Evolutionary conservation across 2,113 vertebrate genomes (phyloP), one percentile per base, ranked within the genome.

Genomic region (Chaetops frenatus): DNA sequence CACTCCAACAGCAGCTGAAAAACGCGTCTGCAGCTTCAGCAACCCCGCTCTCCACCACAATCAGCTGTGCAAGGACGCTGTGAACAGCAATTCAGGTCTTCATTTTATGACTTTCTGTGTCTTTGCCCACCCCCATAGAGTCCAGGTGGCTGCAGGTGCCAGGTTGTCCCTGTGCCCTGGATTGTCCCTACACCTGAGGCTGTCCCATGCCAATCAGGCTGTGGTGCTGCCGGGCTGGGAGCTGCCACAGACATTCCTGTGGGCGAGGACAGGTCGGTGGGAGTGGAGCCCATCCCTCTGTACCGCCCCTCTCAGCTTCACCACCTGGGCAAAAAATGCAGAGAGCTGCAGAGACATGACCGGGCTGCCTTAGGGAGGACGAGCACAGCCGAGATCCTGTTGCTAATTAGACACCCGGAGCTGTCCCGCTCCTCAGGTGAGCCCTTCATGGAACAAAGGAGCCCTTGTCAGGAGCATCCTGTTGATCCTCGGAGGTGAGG

Each of bases 331-430:
- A 72, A 90, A 94, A 72, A 72, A 90, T 80, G 24, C 42, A 18
- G 80, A 56, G 91, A 88, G 90, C 91, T 88, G 94, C 76, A 78
- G 92, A 88, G 94, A 92, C 89, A 86, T 6, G 94, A 84, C 54
- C 2, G 81, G 50, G 86, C 77, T 50, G 96, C 93, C 91, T 44
- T 1, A 19, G 88, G 86, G 86, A 66, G 82, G 88, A 67, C 4
- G 15, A 83, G 94, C 38, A 2, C 2, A 7, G 72, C 82, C 15
- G 13, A 25, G 83, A 61, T 95, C 42, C 92, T 48, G 53, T 12
- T 85, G 88, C 82, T 91, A 72, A 79, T 92, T 80, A 76, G 27
- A n/a, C 35, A 56, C 48, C 25, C 9, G 7, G 81, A 86, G 84
- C 90, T 5, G 9, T 22, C 13, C 6, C 9, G 12, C 44, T 81